Evolutionary conservation across 1,140 invertebrate species (phyloP).

Genomic region (Oreohelix idahoensis): DNA sequence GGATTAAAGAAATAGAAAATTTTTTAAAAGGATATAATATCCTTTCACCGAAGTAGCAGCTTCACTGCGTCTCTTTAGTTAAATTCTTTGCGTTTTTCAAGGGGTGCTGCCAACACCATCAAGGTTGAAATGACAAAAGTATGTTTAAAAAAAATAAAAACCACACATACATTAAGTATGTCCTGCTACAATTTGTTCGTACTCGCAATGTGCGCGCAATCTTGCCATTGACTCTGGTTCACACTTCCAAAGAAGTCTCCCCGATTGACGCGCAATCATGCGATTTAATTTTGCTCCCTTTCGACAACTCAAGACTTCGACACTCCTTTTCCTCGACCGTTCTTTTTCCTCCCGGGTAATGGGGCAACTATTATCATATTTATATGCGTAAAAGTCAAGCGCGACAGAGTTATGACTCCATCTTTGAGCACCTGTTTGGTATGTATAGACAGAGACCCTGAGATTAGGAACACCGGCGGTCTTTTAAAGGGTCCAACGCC

Average conservation of each 20-base stretch:
- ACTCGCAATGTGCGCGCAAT: too few relatives aligned
- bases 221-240: background rate
- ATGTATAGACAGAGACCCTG: background rate
- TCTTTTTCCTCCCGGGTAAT: background rate
- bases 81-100: too few relatives aligned
- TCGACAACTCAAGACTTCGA: background rate
- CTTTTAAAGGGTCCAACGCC: background rate
- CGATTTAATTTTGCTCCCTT: background rate
- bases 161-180: too few relatives aligned
- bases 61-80: too few relatives aligned
- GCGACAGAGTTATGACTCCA: background rate
- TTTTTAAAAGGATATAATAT: too few relatives aligned
- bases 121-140: too few relatives aligned
- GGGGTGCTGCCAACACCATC: too few relatives aligned
- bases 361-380: background rate
- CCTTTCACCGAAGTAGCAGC: too few relatives aligned
- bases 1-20: too few relatives aligned
- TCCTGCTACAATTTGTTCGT: too few relatives aligned
- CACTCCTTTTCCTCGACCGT: background rate
- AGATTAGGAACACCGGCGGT: background rate
- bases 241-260: background rate
- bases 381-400: background rate
- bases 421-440: constrained; percentile 7
- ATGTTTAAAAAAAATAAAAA: too few relatives aligned
- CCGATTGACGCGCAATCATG: background rate